Base-by-base conservation (phyloP, 2,797 vertebrate genomes). In the Mus spretus region DNA sequence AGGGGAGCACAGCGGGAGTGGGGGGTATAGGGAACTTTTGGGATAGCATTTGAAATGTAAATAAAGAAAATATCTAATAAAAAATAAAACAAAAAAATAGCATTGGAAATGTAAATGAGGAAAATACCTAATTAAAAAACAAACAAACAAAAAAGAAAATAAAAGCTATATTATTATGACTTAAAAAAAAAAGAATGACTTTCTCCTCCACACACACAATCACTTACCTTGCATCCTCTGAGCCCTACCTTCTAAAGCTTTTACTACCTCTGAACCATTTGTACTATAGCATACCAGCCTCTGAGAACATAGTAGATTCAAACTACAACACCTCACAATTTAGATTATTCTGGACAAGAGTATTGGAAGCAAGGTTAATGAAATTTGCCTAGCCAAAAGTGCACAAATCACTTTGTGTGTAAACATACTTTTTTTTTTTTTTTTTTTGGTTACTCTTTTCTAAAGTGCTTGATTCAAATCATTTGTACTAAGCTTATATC, bases 401-500 rank as follows among this genome's bases (percentile, higher is more conserved):
- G 40, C 11, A 20, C 2, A 79, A 40, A 83, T 19, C 47, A 3
- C 1, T 67, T 91, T 95, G 6, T 84, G 34, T 84, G 9, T 53
- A 22, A 79, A 1, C 11, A 11, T 24, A 53, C 3, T 8, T 70
- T 31, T 8, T 55, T 55, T 55, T 8, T 70, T 31, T 8, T 55
- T 55, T 55, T 55, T 70, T 74, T 86, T 31, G 53, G n/a, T 47
- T 87, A 13, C 50, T 89, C 0, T 87, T 72, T 22, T 93, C 34
- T 94, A 61, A 78, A 55, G 13, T 83, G 3, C 17, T 84, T 80
- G 19, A 93, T 93, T 7, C 44, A 53, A 80, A 86, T 79, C 82
- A 28, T 85, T 90, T 91, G 20, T 89, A 31, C 3, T 70, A 70
- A 6, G 84, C 3, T 91, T 53, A 26, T 47, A 79, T 92, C 5